Conservation (phyloP, 2,113 vertebrate species). For the Oreochromis aureus region DNA sequence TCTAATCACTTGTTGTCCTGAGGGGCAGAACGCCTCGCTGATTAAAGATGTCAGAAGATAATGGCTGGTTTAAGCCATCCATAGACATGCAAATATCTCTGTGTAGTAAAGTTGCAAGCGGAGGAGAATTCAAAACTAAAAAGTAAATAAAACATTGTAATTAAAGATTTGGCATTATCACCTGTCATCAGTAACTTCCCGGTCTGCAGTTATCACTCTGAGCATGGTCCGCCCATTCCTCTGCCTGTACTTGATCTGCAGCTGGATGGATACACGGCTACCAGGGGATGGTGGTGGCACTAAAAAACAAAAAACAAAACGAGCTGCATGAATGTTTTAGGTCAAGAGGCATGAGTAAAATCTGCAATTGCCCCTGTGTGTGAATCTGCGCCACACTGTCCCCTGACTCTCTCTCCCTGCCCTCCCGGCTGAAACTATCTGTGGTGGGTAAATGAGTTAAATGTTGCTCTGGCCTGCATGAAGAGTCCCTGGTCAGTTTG, state of each 20-base stretch:
- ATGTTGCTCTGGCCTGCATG: not conserved
- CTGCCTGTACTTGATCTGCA: conserved; percentile 61
- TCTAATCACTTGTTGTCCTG: not conserved
- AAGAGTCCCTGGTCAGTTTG: not conserved
- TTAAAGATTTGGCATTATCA: conserved; percentile 1
- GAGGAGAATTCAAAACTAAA: not conserved
- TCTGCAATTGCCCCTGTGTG: not conserved
- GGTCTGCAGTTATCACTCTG: conserved; percentile 51
- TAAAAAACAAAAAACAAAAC: not conserved
- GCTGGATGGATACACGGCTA: conserved; percentile 56
- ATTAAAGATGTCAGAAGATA: conserved; percentile 23
- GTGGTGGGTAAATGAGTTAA: not conserved
- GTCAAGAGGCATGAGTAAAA: not conserved
- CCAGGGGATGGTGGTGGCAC: conserved; percentile 4
- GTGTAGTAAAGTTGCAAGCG: not conserved
- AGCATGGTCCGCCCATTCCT: conserved; percentile 55
- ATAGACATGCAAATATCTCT: not conserved
- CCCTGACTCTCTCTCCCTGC: not conserved
- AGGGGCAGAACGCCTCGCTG: not conserved
- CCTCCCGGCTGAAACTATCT: not conserved
- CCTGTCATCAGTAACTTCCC: conserved; percentile 63
- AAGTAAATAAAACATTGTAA: not conserved
- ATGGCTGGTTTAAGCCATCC: not conserved
- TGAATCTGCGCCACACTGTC: not conserved
- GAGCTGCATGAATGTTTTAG: not conserved